These are phyloP conservation scores for Gambusia yucatana DNA, from an alignment of 2,797 vertebrate genomes.

Conservation along the genomic window DNA sequence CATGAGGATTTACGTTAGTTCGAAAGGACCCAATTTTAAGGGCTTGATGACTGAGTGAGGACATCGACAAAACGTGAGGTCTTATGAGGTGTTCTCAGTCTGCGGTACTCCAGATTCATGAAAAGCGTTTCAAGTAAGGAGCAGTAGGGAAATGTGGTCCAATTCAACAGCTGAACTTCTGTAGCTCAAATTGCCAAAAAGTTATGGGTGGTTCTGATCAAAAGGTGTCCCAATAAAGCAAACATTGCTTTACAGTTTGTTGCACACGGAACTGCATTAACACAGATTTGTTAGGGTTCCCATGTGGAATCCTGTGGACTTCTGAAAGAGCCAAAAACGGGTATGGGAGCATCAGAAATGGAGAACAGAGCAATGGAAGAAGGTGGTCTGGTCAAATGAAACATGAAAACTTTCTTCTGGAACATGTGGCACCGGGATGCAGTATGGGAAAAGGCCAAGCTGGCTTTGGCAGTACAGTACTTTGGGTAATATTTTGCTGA, in stretches of 20 bases:
- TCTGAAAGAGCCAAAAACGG: neutral
- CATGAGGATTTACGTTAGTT: neutral
- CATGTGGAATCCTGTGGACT: neutral
- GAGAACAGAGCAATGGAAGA: neutral
- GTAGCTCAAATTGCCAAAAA: neutral
- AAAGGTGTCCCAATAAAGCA: neutral
- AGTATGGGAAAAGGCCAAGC: neutral
- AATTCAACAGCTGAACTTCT: neutral
- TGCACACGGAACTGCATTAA: neutral
- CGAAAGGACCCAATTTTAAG: neutral
- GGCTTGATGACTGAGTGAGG: neutral
- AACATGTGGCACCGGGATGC: neutral
- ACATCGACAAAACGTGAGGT: neutral
- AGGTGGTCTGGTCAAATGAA: neutral
- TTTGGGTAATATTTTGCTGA: constrained; percentile 2
- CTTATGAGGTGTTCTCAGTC: neutral
- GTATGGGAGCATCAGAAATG: neutral
- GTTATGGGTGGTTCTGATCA: neutral
- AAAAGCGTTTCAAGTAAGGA: neutral
- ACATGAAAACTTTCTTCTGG: neutral
- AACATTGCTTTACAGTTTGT: neutral
- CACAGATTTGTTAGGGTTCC: neutral
- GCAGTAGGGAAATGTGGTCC: neutral
- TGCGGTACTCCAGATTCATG: neutral
- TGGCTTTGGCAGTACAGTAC: neutral